Conservation (phyloP, 2,888 invertebrate species). For the Electrophaes corylata region DNA sequence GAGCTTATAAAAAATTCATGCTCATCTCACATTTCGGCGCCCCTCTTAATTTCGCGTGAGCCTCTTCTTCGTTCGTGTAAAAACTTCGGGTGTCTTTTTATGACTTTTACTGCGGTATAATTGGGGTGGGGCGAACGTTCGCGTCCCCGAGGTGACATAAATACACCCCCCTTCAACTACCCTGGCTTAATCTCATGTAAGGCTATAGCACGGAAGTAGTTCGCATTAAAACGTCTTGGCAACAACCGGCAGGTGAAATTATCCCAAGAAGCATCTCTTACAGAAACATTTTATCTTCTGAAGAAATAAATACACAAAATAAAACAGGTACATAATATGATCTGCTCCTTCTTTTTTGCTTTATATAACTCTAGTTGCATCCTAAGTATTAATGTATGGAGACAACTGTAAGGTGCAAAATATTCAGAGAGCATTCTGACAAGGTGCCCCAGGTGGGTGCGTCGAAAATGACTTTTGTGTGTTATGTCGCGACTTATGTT, state of each 20-base stretch:
- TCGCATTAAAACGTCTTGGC: conserved; percentile 66
- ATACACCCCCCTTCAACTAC: conserved; percentile 76
- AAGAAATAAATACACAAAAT: background rate
- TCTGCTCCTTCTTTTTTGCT: background rate
- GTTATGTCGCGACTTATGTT: conserved; percentile 50
- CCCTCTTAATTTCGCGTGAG: conserved; percentile 84
- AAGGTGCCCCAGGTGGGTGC: conserved; percentile 59
- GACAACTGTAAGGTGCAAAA: conserved; percentile 38
- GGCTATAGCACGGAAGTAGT: conserved; percentile 71
- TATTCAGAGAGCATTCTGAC: conserved; percentile 38
- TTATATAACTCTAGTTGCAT: conserved; percentile 11
- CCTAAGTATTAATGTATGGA: conserved; percentile 23
- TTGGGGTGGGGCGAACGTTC: conserved; percentile 81
- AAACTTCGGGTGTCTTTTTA: conserved; percentile 85
- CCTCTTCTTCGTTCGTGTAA: conserved; percentile 82
- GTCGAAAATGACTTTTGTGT: conserved; percentile 71
- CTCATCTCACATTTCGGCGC: conserved; percentile 84
- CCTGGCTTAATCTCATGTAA: conserved; percentile 81
- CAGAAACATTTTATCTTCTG: background rate
- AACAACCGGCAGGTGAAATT: conserved; percentile 54
- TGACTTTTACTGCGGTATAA: conserved; percentile 85
- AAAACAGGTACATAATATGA: background rate
- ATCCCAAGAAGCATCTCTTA: conserved; percentile 40
- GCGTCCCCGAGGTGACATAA: conserved; percentile 84
- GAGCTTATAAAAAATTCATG: conserved; percentile 84